Base-by-base conservation (phyloP, 30 jellyfish, hydroid and myxozoan genomes). In the Sanderia malayensis region DNA sequence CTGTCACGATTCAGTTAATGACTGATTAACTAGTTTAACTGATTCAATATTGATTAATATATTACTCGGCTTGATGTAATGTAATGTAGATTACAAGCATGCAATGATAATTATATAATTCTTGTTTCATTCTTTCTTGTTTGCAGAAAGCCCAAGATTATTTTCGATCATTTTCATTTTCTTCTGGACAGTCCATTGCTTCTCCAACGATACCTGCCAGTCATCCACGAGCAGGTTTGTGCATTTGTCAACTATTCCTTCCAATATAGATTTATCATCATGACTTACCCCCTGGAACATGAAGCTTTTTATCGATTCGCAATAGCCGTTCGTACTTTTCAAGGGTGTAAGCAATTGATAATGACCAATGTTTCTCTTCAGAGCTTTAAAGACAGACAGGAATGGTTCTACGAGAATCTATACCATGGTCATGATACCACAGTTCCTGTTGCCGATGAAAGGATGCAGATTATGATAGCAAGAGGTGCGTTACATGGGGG, bases 331-430 rank as follows among this genome's bases (percentile, higher is more conserved):
- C 55, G 55, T 6, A 8, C 55, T 15, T 15, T 6, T 15, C 15
- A 15, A 41, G 15, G 15, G 8, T 41, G 8, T 41, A 15, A 41
- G 11, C 15, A 6, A 8, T 6, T 6, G 61, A 20, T 6, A 64
- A 25, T 64, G 24, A 2, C 2, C 25, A 24, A 2, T 33, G 20
- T 62, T 67, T 19, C 32, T 9, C 47, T 74, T 46, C 68, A 89
- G 97, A 92, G 89, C 31, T 82, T 89, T 72, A 78, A 55, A 18
- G 94, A 79, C 28, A 76, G 97, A 11, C 93, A 64, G 45, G 85
- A 82, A 49, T 89, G 97, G 97, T 89, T 89, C 52, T 89, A 89
- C 65, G 97, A 89, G 26, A 82, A 80, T 30, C 64, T 89, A 61
- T 82, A 79, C 74, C 71, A 67, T 4, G 94, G 78, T 31, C 75